Evolutionary conservation across 2,888 invertebrate genomes (phyloP).

Genomic region (Eretmocerus hayati): DNA sequence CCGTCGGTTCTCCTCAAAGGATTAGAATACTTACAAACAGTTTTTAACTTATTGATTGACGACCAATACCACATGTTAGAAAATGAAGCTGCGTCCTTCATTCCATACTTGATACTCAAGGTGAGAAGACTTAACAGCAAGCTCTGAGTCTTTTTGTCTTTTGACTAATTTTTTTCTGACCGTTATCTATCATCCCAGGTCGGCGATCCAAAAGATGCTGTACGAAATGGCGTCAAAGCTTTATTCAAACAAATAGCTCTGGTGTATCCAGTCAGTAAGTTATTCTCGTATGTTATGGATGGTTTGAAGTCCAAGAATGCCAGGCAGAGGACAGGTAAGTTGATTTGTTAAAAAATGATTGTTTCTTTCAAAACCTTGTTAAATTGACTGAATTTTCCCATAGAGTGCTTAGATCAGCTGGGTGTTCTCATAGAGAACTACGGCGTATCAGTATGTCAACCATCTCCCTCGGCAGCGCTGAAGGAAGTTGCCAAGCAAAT

Average conservation of each 20-base stretch:
- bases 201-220: slow-evolving; percentile 93
- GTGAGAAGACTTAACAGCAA: slow-evolving; percentile 49
- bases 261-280: slow-evolving; percentile 81
- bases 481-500: slow-evolving; percentile 92
- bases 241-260: slow-evolving; percentile 78
- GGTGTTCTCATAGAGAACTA: slow-evolving; percentile 78
- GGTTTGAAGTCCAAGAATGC: slow-evolving; percentile 96
- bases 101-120: slow-evolving; percentile 91
- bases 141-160: neutral
- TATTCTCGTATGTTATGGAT: slow-evolving; percentile 88
- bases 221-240: slow-evolving; percentile 80
- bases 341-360: neutral
- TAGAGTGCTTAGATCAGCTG: slow-evolving; percentile 89
- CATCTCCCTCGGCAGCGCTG: slow-evolving; percentile 70
- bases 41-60: slow-evolving; percentile 75
- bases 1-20: slow-evolving; percentile 93
- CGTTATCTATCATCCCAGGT: slow-evolving; percentile 51
- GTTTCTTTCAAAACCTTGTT: slow-evolving; percentile 1
- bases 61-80: slow-evolving; percentile 82
- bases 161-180: neutral
- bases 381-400: slow-evolving; percentile 12
- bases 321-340: slow-evolving; percentile 76
- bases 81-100: slow-evolving; percentile 85
- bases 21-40: slow-evolving; percentile 80
- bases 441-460: slow-evolving; percentile 77